Evolutionary conservation across 2,113 vertebrate genomes (phyloP), one percentile per base, ranked within the genome.

Genomic region (Stegastes partitus): DNA sequence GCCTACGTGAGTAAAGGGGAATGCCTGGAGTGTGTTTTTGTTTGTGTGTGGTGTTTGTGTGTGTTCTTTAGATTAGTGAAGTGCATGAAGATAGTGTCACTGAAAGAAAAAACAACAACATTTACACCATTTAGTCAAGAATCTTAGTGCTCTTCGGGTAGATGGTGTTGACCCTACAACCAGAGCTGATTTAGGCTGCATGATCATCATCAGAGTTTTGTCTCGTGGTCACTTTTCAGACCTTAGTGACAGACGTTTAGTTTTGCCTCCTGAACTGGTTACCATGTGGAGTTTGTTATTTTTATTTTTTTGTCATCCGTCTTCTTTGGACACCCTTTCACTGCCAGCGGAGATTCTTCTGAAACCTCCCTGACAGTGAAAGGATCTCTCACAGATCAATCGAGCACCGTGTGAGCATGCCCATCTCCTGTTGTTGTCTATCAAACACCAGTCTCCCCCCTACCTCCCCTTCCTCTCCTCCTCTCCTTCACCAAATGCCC

Each of bases 1-100:
- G 91, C 94, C 91, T 94, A 80, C 95, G 96, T 96, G 95, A 96
- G 95, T 95, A 95, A 97, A 91, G 92, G 94, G 93, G 94, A 94
- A 94, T 95, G 91, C 96, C 84, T 77, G 75, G 77, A 79, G 91
- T 93, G 91, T 92, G 81, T 85, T 21, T 49, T 19, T 95, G n/a
- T 92, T 90, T 91, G 93, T 96, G 95, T 95, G 93, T 90, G 93
- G 92, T 95, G 95, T 97, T 94, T 81, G 84, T 76, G 87, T 86
- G 83, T 95, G 90, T 93, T 90, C 73, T 66, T 83, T 83, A 94
- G 93, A 93, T 95, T 95, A 92, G 95, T 84, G 56, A 88, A 77
- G 85, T 97, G 97, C 97, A 98, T 97, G 97, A 93, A 94, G 93
- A 92, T 72, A 94, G 87, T 93, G 58, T 89, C 91, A 91, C 91